Percentiles rank a stretch among this genome's conserved stretches.
Evolutionary conservation across 2,888 invertebrate genomes (phyloP).

Genomic region (Eilema sororculum): DNA sequence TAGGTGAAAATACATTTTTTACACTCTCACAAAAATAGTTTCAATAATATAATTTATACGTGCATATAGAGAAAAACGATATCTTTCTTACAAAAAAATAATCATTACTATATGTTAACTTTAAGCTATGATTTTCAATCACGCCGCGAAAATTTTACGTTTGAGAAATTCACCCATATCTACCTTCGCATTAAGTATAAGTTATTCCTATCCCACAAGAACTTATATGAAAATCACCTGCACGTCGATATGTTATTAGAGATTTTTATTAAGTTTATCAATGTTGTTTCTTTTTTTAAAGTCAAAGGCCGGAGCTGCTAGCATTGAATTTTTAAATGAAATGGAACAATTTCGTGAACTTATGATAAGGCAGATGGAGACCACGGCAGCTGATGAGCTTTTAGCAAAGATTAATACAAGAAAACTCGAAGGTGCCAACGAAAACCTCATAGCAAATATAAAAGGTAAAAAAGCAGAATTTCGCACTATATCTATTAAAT

Average conservation of each 20-base stretch:
- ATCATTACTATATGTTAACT: no score
- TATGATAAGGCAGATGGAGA: slow-evolving; percentile 74
- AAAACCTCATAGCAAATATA: slow-evolving; percentile 70
- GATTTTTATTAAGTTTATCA: background rate
- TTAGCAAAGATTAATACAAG: slow-evolving; percentile 73
- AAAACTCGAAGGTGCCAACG: slow-evolving; percentile 78
- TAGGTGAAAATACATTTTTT: no score
- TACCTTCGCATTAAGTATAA: no score
- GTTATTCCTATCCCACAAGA: no score
- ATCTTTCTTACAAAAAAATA: no score
- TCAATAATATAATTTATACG: no score
- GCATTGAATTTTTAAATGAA: slow-evolving; percentile 67
- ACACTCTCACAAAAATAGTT: no score
- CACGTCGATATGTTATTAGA: background rate
- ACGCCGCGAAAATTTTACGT: no score
- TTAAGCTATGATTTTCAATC: no score
- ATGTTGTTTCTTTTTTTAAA: background rate
- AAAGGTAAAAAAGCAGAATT: slow-evolving; percentile 61
- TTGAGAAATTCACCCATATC: no score
- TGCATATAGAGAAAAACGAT: no score
- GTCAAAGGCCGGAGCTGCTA: slow-evolving; percentile 20
- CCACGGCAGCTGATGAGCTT: slow-evolving; percentile 82
- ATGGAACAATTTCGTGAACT: slow-evolving; percentile 74
- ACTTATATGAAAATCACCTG: background rate
- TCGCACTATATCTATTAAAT: background rate